Base-by-base conservation (phyloP, 1,140 invertebrate species). In the Apis laboriosa region DNA sequence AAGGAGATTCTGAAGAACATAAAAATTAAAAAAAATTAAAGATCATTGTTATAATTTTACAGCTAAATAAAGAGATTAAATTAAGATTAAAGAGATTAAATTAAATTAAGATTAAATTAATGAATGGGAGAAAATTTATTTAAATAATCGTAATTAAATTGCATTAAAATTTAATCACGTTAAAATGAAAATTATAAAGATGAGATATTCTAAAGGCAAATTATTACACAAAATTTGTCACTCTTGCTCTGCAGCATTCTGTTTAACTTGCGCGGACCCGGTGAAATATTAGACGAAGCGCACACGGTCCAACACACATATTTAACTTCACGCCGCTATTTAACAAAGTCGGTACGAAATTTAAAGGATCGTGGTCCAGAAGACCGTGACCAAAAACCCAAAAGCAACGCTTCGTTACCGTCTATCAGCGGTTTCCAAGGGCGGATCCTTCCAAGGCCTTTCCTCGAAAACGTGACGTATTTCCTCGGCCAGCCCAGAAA, bases 361-460 rank as follows among this genome's bases (percentile, higher is more conserved):
- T 75, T 51, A 17, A 61, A 61, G 56, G 21, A 15, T 74, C 19
- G 11, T 21, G 19, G 2, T n/a, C 2, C n/a, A n/a, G 8, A 15
- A 17, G 8, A 19, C 66, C 34, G 9, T 9, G 15, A 12, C n/a
- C 68, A 21, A n/a, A 51, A 43, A 34, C 11, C 13, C 51, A 13
- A 21, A 55, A 55, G 28, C 61, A 55, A 9, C 66, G 7, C 9
- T 43, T 67, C n/a, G 49, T 56, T 28, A 19, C 12, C 43, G 12
- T 78, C 17, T 34, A 78, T 78, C 66, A 21, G 66, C 11, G 66
- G 66, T 78, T 78, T 78, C 13, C 55, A 51, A 24, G 13, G n/a
- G 34, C 34, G n/a, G 5, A 56, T 19, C n/a, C 21, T 34, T 34
- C 34, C 7, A 9, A 15, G n/a, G 7, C 53, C 34, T 75, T 51